Evolutionary conservation across 2,888 invertebrate genomes (phyloP), one percentile per base, ranked within the genome.

Genomic region (Coecobrya sp.): DNA sequence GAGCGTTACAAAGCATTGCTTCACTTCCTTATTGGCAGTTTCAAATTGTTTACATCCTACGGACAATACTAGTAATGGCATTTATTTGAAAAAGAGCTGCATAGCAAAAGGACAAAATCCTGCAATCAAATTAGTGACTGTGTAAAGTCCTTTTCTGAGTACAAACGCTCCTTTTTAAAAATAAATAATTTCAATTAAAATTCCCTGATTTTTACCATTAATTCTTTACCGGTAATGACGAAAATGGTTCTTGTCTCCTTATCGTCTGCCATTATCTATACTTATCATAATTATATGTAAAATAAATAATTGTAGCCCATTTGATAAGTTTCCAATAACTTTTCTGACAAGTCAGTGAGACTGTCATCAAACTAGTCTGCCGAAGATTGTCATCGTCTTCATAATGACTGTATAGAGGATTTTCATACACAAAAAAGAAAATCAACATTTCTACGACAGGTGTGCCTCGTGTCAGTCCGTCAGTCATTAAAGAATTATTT

Each of bases 21-120:
- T 4, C 89, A 86, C 86, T 91, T 91, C 91, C 91, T 91, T 85
- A 86, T 91, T 86, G 86, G 79, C 79, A 81, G 91, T 91, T 91
- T 86, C 81, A 86, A 79, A 76, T 85, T 86, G 76, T 30, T 55
- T 81, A 30, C 81, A 59, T 81, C 81, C 81, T 81, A 81, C 81
- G n/a, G 8, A 59, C 81, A 52, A 3, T 16, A 16, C 2, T 73
- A 30, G 8, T 36, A 10, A 36, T 49, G 22, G 11, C n/a, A 76
- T 76, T n/a, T 19, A n/a, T 19, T 59, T 59, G 22, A 16, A 30
- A 19, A 11, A 73, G 7, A 19, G 73, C 42, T 42, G 45, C 42
- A 73, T 42, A 8, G 19, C 16, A 19, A 73, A 65, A 25, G 27
- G 19, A 19, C 36, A 73, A 73, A 73, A 22, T 73, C 11, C 79